Conservation (phyloP, 2,888 invertebrate species). For the Nomada ruficornis region DNA sequence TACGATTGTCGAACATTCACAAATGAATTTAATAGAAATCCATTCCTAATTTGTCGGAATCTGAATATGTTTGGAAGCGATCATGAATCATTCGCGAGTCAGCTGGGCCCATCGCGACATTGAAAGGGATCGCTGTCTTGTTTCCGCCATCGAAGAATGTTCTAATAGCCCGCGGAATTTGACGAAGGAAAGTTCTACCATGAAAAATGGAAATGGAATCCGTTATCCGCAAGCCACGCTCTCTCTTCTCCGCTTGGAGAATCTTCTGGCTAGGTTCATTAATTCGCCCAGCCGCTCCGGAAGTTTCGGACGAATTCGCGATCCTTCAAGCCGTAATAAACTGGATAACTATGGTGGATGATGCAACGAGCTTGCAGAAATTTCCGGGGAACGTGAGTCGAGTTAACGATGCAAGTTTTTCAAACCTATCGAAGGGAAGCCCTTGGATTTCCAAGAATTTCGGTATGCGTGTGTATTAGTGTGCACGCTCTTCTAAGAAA, state of each 20-base stretch:
- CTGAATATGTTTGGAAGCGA: background rate
- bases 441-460: background rate
- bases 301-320: slow-evolving; percentile 44
- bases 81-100: slow-evolving; percentile 10
- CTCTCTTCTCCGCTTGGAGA: slow-evolving; percentile 21
- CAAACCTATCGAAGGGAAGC: slow-evolving; percentile 3
- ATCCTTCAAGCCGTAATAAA: slow-evolving; percentile 50
- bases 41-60: too few species aligned
- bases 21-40: background rate
- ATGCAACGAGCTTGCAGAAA: background rate
- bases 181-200: slow-evolving; percentile 42
- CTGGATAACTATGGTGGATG: slow-evolving; percentile 36
- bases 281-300: slow-evolving; percentile 30
- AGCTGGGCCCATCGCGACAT: slow-evolving; percentile 27
- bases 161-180: slow-evolving; percentile 25
- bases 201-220: slow-evolving; percentile 54
- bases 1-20: background rate
- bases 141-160: slow-evolving; percentile 49
- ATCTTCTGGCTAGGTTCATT: slow-evolving; percentile 47
- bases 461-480: background rate
- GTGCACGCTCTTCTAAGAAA: background rate
- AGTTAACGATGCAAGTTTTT: slow-evolving; percentile 13
- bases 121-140: slow-evolving; percentile 56
- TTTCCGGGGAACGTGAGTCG: background rate
- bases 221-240: slow-evolving; percentile 33